These are phyloP conservation scores for Mobula birostris DNA, from an alignment of 2,113 vertebrate species.

Conservation along the genomic window DNA sequence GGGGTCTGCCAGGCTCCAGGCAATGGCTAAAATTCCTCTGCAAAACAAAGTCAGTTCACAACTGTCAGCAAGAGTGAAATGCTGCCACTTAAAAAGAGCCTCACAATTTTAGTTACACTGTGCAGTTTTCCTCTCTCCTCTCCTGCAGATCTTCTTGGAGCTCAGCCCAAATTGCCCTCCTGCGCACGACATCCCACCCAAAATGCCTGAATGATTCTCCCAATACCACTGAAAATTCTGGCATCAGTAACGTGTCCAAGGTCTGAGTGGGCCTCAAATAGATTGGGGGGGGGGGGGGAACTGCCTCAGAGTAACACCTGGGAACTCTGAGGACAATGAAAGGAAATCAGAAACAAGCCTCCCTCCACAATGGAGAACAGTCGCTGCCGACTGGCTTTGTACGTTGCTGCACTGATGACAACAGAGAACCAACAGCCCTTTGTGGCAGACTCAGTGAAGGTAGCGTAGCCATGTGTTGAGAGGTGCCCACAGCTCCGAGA, in stretches of 20 bases:
- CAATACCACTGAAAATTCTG: background rate
- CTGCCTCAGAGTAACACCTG: background rate
- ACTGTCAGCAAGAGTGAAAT: background rate
- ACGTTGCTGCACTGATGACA: background rate
- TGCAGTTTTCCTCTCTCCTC: background rate
- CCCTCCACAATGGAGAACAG: background rate
- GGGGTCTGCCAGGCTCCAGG: slow-evolving; percentile 87
- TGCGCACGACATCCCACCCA: background rate
- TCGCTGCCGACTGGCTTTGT: background rate
- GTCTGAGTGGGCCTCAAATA: background rate
- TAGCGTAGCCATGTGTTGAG: too few relatives aligned
- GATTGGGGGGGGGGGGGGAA: background rate
- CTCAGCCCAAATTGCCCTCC: background rate
- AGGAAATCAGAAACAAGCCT: background rate
- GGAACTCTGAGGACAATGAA: background rate
- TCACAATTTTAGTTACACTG: background rate
- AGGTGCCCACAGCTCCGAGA: background rate
- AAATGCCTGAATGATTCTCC: background rate
- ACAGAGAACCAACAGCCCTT: background rate
- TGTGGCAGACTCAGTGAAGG: background rate
- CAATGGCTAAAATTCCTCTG: slow-evolving; percentile 83
- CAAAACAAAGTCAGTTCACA: background rate
- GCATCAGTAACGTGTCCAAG: background rate
- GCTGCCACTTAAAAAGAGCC: background rate
- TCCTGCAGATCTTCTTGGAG: background rate